phyloP scores from a whole-genome alignment of 2,888 invertebrate species.

The Yponomeuta cagnagella region DNA sequence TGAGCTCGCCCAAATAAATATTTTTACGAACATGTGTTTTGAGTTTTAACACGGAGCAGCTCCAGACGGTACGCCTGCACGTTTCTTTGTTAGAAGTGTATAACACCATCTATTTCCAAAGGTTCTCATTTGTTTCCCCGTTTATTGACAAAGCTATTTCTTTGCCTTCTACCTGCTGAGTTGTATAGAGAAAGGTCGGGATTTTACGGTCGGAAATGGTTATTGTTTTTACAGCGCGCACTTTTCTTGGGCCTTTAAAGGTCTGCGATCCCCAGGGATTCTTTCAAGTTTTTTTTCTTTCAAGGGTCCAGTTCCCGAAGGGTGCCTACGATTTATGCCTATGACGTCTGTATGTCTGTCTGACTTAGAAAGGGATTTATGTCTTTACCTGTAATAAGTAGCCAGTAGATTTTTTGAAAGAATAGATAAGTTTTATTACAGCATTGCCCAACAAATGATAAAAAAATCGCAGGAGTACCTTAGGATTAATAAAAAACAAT shows the following conservation, averaged over 20 bases:
- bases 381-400: no score
- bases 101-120: conserved; percentile 52
- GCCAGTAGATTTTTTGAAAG: no score
- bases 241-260: not conserved
- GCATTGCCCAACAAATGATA: no score
- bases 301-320: no score
- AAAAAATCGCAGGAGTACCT: no score
- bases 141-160: conserved; percentile 41
- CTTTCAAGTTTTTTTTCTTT: not conserved
- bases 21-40: conserved; percentile 57
- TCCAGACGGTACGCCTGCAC: not conserved
- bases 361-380: no score
- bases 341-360: no score
- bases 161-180: conserved; percentile 52
- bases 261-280: not conserved
- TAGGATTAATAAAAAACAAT: no score
- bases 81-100: conserved; percentile 22
- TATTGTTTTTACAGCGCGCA: conserved; percentile 43
- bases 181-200: conserved; percentile 28
- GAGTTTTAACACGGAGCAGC: not conserved
- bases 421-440: no score
- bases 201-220: conserved; percentile 32
- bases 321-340: no score
- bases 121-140: conserved; percentile 39
- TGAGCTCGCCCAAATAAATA: conserved; percentile 71